Evolutionary conservation across 2,888 invertebrate genomes (phyloP), one percentile per base, ranked within the genome.

Genomic region (Cheiracanthium punctorium): DNA sequence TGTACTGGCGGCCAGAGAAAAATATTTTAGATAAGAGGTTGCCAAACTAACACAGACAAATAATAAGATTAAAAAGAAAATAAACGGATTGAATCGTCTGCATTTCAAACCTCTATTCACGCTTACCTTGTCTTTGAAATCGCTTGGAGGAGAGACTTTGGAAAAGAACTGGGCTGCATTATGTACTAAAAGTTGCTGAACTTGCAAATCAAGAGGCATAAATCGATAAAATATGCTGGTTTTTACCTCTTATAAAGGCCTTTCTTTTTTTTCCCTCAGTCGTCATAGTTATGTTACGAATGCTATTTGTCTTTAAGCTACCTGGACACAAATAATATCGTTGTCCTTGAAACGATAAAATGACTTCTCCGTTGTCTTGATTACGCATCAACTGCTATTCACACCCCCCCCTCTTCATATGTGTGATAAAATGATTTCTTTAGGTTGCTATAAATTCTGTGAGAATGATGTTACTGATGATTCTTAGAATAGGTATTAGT

Each of bases 271-370:
- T 32, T 30, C 8, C 14, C 30, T 30, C n/a, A 30, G 10, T 67
- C 17, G 29, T 14, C 12, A 7, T n/a, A 7, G 2, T 67, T 67
- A 14, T 30, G 30, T 32, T 12, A 29, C 65, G 69, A 67, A 41
- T 69, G 14, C 43, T 58, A 12, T 41, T 8, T 33, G 67, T 76
- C 67, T 67, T 37, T 43, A 67, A 67, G 67, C 32, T 67, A 32
- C 43, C 14, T 30, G 32, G 28, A 24, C 37, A n/a, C 65, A 43
- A 79, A 82, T 64, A 82, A 52, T 82, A 70, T 70, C 58, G 69
- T 48, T 75, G 82, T 71, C 82, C 82, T 82, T 82, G 75, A 82
- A 81, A 81, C 37, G 80, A 72, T 71, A 41, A 58, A 58, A 75
- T 75, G 52, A 73, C 33, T 67, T 69, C 48, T 71, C 41, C 43